These are phyloP conservation scores for Ibycter americanus DNA, from an alignment of 2,797 vertebrate genomes.

Conservation along the genomic window DNA sequence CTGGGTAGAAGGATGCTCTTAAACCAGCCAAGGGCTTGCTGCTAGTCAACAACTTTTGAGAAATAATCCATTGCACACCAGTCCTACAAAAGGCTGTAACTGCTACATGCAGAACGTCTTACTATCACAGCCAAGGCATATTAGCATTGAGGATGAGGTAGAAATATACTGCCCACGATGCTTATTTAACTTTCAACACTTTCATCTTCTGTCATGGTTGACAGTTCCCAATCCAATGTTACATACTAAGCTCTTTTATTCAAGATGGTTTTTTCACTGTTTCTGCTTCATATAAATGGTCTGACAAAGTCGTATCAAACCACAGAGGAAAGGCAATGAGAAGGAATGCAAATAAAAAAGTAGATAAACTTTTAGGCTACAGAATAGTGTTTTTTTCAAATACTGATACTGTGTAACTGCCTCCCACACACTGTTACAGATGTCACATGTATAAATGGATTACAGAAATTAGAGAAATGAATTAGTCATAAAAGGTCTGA, in stretches of 20 bases:
- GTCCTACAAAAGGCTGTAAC: neutral
- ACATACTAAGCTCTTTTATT: constrained; percentile 22
- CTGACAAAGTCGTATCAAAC: neutral
- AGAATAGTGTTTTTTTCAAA: neutral
- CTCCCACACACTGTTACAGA: constrained; percentile 21
- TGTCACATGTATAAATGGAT: constrained; percentile 27
- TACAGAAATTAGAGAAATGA: constrained; percentile 35
- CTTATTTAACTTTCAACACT: constrained; percentile 31
- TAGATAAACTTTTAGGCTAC: neutral
- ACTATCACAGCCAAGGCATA: neutral
- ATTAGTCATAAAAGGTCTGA: constrained; percentile 3
- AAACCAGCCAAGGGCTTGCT: neutral
- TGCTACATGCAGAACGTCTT: neutral
- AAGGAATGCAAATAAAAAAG: constrained; percentile 22
- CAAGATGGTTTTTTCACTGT: neutral
- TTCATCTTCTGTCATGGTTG: neutral
- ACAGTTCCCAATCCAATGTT: constrained; percentile 6
- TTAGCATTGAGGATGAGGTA: neutral
- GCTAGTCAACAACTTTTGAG: neutral
- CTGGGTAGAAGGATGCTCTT: neutral
- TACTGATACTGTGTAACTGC: neutral
- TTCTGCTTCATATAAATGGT: constrained; percentile 12
- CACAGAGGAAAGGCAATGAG: neutral
- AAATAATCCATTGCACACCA: neutral
- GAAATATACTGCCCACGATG: neutral